These are phyloP conservation scores for Micronycteris hirsuta DNA, from an alignment of 2,113 vertebrate genomes.

Conservation along the genomic window DNA sequence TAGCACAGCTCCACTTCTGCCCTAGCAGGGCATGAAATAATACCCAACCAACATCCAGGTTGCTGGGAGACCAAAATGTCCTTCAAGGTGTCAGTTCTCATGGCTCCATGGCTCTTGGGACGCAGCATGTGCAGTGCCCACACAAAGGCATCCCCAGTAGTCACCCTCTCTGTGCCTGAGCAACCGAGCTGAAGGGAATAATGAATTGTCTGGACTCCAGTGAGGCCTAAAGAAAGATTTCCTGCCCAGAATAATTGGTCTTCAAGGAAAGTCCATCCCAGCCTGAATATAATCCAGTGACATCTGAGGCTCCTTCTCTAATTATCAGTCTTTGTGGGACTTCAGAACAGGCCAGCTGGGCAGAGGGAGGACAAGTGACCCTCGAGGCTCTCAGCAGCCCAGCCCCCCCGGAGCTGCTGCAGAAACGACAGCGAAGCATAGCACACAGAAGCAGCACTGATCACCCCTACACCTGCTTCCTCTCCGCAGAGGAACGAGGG, in stretches of 20 bases:
- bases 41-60: neutral
- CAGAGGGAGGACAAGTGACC: neutral
- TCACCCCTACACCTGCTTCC: neutral
- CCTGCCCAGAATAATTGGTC: neutral
- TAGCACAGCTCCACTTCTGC: neutral
- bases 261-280: neutral
- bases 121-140: neutral
- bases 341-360: neutral
- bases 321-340: neutral
- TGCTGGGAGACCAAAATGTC: conserved; percentile 37
- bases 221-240: neutral
- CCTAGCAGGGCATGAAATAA: neutral
- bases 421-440: rapidly evolving
- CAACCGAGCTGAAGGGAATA: neutral
- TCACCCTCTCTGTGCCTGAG: neutral
- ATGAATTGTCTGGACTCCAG: neutral
- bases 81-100: neutral
- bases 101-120: neutral
- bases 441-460: neutral
- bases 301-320: neutral
- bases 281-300: neutral
- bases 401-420: neutral
- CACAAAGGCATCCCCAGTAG: neutral
- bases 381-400: neutral
- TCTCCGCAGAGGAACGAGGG: neutral